A percentile compares a stretch with the other conserved stretches of the same genome.
Evolutionary conservation across 2,888 invertebrate species (phyloP).

Genomic region (Xanthorhoe designata): DNA sequence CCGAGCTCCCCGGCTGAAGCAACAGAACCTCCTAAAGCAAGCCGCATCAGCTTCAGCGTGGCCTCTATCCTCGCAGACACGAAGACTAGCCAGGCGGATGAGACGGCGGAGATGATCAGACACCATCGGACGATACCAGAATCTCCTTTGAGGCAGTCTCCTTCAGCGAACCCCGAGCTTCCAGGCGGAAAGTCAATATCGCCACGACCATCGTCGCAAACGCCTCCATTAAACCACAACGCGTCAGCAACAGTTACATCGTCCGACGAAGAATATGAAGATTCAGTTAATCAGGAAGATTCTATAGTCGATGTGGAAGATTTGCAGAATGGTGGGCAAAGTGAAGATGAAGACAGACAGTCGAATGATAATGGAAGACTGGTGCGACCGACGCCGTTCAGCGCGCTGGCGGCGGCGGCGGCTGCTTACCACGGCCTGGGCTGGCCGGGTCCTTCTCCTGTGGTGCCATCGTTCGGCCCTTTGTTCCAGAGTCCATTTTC

Average conservation of each 20-base stretch:
- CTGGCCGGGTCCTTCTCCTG: slow-evolving; percentile 83
- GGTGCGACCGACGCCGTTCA: slow-evolving; percentile 92
- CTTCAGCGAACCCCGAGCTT: slow-evolving; percentile 76
- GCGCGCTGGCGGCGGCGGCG: slow-evolving; percentile 89
- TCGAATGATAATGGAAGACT: slow-evolving; percentile 70
- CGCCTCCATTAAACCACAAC: slow-evolving; percentile 79
- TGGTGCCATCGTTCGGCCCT: slow-evolving; percentile 87
- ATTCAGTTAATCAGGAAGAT: slow-evolving; percentile 89
- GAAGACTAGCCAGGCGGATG: slow-evolving; percentile 84
- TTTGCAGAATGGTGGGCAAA: slow-evolving; percentile 85
- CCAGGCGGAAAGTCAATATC: slow-evolving; percentile 75
- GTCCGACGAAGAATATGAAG: slow-evolving; percentile 88
- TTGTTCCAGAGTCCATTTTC: slow-evolving; percentile 86
- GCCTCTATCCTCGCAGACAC: slow-evolving; percentile 95
- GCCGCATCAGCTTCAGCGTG: slow-evolving; percentile 93
- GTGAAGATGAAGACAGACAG: slow-evolving; percentile 78
- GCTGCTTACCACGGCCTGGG: slow-evolving; percentile 88
- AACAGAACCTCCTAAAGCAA: slow-evolving; percentile 86
- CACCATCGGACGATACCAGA: slow-evolving; percentile 83
- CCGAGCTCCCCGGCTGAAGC: slow-evolving; percentile 88
- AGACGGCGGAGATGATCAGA: slow-evolving; percentile 78
- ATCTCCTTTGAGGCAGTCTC: slow-evolving; percentile 78
- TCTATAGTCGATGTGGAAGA: slow-evolving; percentile 93
- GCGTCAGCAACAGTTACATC: slow-evolving; percentile 80
- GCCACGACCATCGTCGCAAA: slow-evolving; percentile 73